phyloP scores from a whole-genome alignment of 2,797 vertebrate genomes.

The Fratercula arctica region DNA sequence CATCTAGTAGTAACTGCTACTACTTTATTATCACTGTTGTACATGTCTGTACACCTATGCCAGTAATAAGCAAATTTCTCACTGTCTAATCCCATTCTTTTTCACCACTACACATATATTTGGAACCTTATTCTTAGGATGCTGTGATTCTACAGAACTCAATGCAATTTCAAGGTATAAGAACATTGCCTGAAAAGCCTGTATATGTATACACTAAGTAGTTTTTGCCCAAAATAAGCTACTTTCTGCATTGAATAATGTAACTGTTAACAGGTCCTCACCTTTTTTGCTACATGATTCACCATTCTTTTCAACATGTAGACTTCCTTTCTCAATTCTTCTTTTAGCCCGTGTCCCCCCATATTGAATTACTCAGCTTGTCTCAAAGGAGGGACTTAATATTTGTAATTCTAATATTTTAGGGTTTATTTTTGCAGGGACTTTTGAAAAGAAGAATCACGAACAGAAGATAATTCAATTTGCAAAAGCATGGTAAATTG shows the following conservation, averaged over 20 bases:
- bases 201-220: background rate
- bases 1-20: background rate
- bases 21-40: background rate
- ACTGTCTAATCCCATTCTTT: background rate
- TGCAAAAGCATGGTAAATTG: background rate
- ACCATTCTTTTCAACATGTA: background rate
- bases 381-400: background rate
- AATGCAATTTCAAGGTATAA: background rate
- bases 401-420: background rate
- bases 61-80: background rate
- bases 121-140: background rate
- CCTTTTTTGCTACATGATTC: background rate
- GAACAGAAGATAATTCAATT: conserved; percentile 13
- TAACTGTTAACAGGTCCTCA: background rate
- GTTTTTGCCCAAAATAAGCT: background rate
- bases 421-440: background rate
- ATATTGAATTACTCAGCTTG: background rate
- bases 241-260: background rate
- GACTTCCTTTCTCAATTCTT: background rate
- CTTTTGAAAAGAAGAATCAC: background rate
- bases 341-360: fast-evolving
- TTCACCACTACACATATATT: background rate
- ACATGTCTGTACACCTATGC: background rate
- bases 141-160: background rate
- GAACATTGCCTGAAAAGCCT: background rate